A percentile compares a stretch with the other conserved stretches of the same genome.
Conservation (phyloP, 2,113 vertebrate genomes). For the Ibidorhyncha struthersii region DNA sequence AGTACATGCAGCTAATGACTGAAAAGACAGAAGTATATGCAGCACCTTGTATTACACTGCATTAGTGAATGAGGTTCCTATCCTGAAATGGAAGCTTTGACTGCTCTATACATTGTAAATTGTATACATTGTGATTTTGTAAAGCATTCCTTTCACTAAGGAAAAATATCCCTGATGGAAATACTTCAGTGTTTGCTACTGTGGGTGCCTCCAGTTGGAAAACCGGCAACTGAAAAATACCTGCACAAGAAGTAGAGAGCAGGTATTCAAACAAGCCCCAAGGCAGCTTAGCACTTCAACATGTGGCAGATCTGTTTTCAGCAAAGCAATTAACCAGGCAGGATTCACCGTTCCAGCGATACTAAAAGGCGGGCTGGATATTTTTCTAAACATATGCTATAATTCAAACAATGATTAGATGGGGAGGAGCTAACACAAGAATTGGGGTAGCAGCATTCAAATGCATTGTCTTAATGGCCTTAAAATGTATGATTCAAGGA, state of each 20-base stretch:
- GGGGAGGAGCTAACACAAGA: neutral
- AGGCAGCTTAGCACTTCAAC: conserved; percentile 25
- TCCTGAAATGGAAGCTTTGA: neutral
- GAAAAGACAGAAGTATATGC: neutral
- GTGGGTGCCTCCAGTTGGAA: neutral
- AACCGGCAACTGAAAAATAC: neutral
- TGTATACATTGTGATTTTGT: neutral
- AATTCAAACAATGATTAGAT: neutral
- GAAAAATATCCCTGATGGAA: neutral
- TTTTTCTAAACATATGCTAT: neutral
- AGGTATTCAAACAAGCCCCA: conserved; percentile 51
- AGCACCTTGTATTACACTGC: neutral
- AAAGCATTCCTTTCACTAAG: neutral
- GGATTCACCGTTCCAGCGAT: neutral
- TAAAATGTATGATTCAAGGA: neutral
- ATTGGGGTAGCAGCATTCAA: neutral
- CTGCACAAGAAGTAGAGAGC: neutral
- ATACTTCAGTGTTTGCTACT: neutral
- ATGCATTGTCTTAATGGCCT: neutral
- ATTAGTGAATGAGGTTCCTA: neutral
- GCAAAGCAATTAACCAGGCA: conserved; percentile 18
- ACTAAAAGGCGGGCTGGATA: neutral
- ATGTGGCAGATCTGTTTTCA: conserved; percentile 28
- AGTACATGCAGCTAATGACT: neutral
- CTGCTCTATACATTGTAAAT: neutral